These are phyloP conservation scores for Chouioia cunea DNA, from an alignment of 2,888 invertebrate species.

Conservation along the genomic window DNA sequence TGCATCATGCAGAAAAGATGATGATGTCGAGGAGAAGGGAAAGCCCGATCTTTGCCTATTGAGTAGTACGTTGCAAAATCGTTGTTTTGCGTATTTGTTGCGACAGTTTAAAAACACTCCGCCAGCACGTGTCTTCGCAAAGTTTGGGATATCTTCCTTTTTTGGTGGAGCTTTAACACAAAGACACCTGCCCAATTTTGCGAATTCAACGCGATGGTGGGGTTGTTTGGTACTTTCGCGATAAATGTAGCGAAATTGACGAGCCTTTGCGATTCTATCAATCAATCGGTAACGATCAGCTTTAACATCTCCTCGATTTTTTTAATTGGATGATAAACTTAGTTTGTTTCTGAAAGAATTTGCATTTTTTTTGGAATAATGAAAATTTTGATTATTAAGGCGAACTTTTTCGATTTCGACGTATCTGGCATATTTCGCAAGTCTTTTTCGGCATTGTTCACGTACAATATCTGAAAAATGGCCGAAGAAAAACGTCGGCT, in stretches of 20 bases:
- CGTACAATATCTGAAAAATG: constrained; percentile 47
- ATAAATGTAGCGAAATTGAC: constrained; percentile 29
- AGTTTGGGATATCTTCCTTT: constrained; percentile 1
- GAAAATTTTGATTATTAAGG: constrained; percentile 24
- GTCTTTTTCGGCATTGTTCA: constrained; percentile 48
- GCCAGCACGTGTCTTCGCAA: constrained; percentile 27
- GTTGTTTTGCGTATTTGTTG: constrained; percentile 34
- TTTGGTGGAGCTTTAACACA: background rate
- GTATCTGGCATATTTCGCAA: constrained; percentile 43
- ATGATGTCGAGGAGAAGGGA: constrained; percentile 39
- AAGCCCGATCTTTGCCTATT: constrained; percentile 42
- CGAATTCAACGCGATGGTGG: constrained; percentile 31
- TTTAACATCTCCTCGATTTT: constrained; percentile 41
- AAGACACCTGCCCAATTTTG: constrained; percentile 14
- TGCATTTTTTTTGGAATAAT: constrained; percentile 28
- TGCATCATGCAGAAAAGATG: constrained; percentile 18
- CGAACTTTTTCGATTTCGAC: constrained; percentile 43
- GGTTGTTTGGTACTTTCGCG: constrained; percentile 37
- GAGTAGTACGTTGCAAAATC: constrained; percentile 43
- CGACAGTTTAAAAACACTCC: constrained; percentile 32
- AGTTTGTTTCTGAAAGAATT: constrained; percentile 13
- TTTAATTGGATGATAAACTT: constrained; percentile 18
- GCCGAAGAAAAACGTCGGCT: constrained; percentile 44
- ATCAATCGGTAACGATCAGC: constrained; percentile 45
- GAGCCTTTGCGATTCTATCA: constrained; percentile 39